Percentiles rank a stretch among this genome's conserved stretches.
Conservation (phyloP, 2,113 vertebrate genomes). For the Aptenodytes forsteri region DNA sequence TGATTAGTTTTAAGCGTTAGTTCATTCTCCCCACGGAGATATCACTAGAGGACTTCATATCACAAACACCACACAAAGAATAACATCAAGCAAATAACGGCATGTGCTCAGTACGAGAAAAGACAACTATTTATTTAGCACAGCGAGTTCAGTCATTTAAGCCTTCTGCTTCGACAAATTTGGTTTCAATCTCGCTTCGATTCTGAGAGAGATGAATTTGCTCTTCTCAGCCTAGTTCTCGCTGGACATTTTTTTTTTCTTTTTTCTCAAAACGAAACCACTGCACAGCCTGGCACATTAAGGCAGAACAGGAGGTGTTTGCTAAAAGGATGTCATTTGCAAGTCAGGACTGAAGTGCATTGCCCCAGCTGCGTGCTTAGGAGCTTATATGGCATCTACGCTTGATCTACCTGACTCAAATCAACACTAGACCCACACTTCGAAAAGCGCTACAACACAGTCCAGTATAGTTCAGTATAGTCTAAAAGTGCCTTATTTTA, state of each 20-base stretch:
- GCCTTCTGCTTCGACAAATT: background rate
- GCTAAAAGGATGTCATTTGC: background rate
- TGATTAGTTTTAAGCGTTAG: background rate
- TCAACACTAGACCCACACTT: background rate
- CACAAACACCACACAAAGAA: conserved; percentile 61
- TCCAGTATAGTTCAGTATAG: background rate
- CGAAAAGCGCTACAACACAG: background rate
- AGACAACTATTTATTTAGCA: conserved; percentile 68
- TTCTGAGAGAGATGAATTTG: background rate
- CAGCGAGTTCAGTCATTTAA: conserved; percentile 38
- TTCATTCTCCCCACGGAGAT: conserved; percentile 7
- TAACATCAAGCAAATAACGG: conserved; percentile 49
- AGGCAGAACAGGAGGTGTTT: conserved; percentile 36
- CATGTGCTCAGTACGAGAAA: conserved; percentile 47
- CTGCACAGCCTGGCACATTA: conserved; percentile 28
- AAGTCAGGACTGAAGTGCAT: background rate
- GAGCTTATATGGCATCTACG: background rate
- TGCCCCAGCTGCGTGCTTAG: background rate
- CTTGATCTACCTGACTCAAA: background rate
- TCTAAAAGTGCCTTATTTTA: conserved; percentile 11
- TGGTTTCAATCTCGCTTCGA: background rate
- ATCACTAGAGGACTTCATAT: conserved; percentile 19
- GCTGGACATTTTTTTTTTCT: background rate
- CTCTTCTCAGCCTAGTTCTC: conserved; percentile 25
- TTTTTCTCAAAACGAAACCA: background rate